Evolutionary conservation across 2,113 vertebrate genomes (phyloP), one percentile per base, ranked within the genome.

Genomic region (Scalopus aquaticus): DNA sequence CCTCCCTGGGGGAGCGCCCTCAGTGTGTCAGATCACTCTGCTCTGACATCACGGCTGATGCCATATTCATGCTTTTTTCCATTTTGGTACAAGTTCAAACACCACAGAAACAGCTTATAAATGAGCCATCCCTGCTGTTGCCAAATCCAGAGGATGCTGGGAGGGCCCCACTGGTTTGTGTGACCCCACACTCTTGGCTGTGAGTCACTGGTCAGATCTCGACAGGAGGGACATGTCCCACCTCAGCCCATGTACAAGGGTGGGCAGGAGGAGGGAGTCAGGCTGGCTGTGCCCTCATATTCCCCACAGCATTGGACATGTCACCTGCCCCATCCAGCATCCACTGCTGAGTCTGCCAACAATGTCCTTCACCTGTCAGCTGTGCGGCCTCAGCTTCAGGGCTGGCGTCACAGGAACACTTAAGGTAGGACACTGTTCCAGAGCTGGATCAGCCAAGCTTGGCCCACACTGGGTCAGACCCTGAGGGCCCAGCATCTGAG

Each of bases 41-140:
- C 70, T 17, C 42, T 60, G 89, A 92, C 70, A 79, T 93, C 87
- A 73, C 20, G 44, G 83, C 74, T 56, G 65, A 78, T 35, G 32
- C 70, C 0, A 2, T 79, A 82, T 86, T 60, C 82, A 54, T 32
- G 64, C 74, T 93, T 93, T 83, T 93, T 22, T 54, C 91, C 88
- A 80, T 93, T 97, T 90, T 65, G 54, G 93, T 88, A 88, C 82
- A 79, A 87, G 79, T 82, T 67, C 65, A 93, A 93, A 93, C 93
- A 95, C 88, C 88, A 91, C 30, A 96, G 94, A 80, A 76, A 76
- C 60, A 39, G 64, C 69, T 90, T 54, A 94, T 56, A 85, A 94
- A 95, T 37, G 51, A 93, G 42, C 44, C 69, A 37, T 79, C 30
- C 88, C 82, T 95, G 73, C 67, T 82, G 72, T 30, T 89, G 70